Percentiles rank a stretch among this genome's conserved stretches.
These are phyloP conservation scores for Holotrichia oblita DNA, from an alignment of 1,140 invertebrate genomes.

Conservation along the genomic window DNA sequence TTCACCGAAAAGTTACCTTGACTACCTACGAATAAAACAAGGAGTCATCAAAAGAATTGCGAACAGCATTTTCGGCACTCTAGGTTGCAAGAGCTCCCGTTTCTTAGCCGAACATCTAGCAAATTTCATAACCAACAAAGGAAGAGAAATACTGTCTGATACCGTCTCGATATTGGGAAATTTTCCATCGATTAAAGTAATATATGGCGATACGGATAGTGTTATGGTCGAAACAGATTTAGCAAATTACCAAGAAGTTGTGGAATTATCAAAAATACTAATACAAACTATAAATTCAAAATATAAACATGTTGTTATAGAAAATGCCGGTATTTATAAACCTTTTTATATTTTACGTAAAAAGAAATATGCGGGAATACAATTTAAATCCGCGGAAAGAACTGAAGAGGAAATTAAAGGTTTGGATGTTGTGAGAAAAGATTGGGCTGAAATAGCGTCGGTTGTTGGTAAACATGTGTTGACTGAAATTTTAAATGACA, in stretches of 20 bases:
- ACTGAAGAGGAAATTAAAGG: slow-evolving; percentile 36
- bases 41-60: slow-evolving; percentile 29
- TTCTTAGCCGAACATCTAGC: slow-evolving; percentile 29
- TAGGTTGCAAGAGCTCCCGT: slow-evolving; percentile 21
- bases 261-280: slow-evolving; percentile 13
- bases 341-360: slow-evolving; percentile 35
- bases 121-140: slow-evolving; percentile 27
- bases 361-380: slow-evolving; percentile 40
- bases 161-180: not conserved
- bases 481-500: slow-evolving; percentile 31
- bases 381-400: not conserved
- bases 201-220: slow-evolving; percentile 42
- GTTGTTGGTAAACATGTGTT: slow-evolving; percentile 35
- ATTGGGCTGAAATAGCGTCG: slow-evolving; percentile 35
- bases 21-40: slow-evolving; percentile 34
- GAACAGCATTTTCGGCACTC: slow-evolving; percentile 40
- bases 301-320: slow-evolving; percentile 26
- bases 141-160: slow-evolving; percentile 32
- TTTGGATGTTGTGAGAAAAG: slow-evolving; percentile 33
- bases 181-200: slow-evolving; percentile 21
- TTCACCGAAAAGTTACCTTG: not conserved
- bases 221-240: slow-evolving; percentile 37
- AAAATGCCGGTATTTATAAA: slow-evolving; percentile 35
- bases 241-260: slow-evolving; percentile 4
- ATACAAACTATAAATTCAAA: slow-evolving; percentile 30